Conservation (phyloP, 2,888 invertebrate genomes). For the Megaustenia siamemsis region DNA sequence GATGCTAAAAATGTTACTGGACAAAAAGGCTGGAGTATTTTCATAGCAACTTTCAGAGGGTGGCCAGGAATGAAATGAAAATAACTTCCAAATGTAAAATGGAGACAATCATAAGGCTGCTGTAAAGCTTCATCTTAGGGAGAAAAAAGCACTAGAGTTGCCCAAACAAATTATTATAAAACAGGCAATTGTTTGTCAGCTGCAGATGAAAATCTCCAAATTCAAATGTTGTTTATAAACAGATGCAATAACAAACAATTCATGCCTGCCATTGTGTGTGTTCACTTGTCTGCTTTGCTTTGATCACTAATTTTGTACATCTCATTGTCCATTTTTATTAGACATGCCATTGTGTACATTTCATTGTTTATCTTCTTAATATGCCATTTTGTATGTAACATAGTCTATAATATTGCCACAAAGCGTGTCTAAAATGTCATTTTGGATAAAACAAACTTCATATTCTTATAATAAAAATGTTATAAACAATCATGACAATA, state of each 20-base stretch:
- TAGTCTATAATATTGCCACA: background rate
- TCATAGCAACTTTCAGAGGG: background rate
- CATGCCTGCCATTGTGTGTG: too few relatives aligned
- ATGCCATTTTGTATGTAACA: background rate
- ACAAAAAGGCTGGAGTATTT: background rate
- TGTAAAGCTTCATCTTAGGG: background rate
- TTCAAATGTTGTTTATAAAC: slow-evolving; percentile 1
- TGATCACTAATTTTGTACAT: too few relatives aligned
- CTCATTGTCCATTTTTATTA: too few relatives aligned
- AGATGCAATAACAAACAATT: background rate
- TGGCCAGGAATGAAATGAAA: background rate
- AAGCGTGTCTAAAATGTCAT: too few relatives aligned
- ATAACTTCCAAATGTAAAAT: background rate
- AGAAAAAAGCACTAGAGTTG: background rate
- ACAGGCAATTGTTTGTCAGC: background rate
- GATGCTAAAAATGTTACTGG: background rate
- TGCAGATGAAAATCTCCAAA: slow-evolving; percentile 28
- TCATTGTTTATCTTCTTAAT: too few relatives aligned
- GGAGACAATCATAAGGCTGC: slow-evolving; percentile 6
- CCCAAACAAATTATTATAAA: background rate
- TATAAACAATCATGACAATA: too few relatives aligned
- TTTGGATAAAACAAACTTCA: too few relatives aligned
- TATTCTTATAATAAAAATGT: too few relatives aligned
- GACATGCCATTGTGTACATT: too few relatives aligned
- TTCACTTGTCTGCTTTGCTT: too few relatives aligned